phyloP scores from a whole-genome alignment of 2,888 invertebrate genomes.

The Drosophila ustulata region DNA sequence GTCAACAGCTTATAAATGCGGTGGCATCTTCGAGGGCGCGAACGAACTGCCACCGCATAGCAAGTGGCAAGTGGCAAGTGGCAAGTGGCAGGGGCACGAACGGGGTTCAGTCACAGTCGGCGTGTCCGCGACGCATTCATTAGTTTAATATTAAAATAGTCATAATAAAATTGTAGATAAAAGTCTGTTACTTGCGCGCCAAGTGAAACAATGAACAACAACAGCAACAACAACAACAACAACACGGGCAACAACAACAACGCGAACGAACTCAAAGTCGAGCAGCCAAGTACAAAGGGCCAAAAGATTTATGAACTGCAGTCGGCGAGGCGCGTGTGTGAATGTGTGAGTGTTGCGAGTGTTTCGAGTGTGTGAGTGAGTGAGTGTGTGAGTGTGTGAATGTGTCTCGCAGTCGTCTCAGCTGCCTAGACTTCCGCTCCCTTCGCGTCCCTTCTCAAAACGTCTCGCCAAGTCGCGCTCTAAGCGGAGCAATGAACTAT shows the following conservation, averaged over 20 bases:
- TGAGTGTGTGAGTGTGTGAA: conserved; percentile 22
- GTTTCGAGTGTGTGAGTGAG: conserved; percentile 11
- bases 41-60: conserved; percentile 41
- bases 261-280: conserved; percentile 40
- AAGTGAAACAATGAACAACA: conserved; percentile 66
- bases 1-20: conserved; percentile 65
- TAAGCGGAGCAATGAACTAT: conserved; percentile 76
- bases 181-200: conserved; percentile 53
- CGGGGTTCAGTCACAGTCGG: conserved; percentile 56
- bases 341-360: conserved; percentile 19
- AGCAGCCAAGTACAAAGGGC: conserved; percentile 63
- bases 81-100: background rate
- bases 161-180: conserved; percentile 79
- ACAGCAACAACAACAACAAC: conserved; percentile 26
- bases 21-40: conserved; percentile 42
- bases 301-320: conserved; percentile 79
- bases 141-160: conserved; percentile 80
- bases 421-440: conserved; percentile 15
- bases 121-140: conserved; percentile 77
- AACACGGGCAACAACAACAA: conserved; percentile 22
- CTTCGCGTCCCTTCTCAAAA: background rate
- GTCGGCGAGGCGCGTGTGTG: conserved; percentile 37
- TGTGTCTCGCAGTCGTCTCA: conserved; percentile 53
- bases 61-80: conserved; percentile 23
- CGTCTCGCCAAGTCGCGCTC: conserved; percentile 56